Base-by-base conservation (phyloP, 2,797 vertebrate species). In the Malacoraja senta region DNA sequence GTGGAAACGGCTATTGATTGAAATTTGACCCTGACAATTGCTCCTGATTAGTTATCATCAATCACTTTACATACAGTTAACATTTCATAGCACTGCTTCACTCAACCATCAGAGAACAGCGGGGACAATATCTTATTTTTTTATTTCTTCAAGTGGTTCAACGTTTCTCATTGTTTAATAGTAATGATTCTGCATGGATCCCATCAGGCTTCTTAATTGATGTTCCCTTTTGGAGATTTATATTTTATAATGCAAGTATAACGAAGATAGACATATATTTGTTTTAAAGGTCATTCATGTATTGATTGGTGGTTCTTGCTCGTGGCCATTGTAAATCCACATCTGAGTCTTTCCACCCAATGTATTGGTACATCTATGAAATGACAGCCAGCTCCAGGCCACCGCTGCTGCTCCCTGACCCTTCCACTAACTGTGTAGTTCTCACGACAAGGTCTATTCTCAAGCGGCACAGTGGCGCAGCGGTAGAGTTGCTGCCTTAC, bases 21-120 rank as follows among this genome's bases (percentile, higher is more conserved):
- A 92, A 92, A 92, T 53, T 21, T 76, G 90, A 92, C 90, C 71
- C 90, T 74, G 90, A 76, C 72, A 76, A 92, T 92, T 92, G 38
- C 71, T 92, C 76, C 90, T 74, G 90, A 92, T 92, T 92, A 76
- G 72, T 76, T 35, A 93, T 93, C 93, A 93, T 94, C 93, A 78
- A 93, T 93, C 94, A 93, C 53, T 93, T 21, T 93, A 71, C 93
- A 78, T 65, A 91, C 53, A 93, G 81, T 74, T 76, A 71, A 84
- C 83, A n/a, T 74, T 84, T 93, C 93, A 93, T 94, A 90, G 81
- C 88, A 93, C 91, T 65, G 93, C 44, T 93, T 93, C 63, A 53
- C 63, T 91, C 32, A 68, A 74, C 77, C 63, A 94, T 74, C 65
- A 92, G 38, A n/a, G 68, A n/a, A 13, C 90, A 92, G 38, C 58